A percentile compares a stretch with the other conserved stretches of the same genome.
Conservation (phyloP, 2,113 vertebrate species). For the Gadus macrocephalus region DNA sequence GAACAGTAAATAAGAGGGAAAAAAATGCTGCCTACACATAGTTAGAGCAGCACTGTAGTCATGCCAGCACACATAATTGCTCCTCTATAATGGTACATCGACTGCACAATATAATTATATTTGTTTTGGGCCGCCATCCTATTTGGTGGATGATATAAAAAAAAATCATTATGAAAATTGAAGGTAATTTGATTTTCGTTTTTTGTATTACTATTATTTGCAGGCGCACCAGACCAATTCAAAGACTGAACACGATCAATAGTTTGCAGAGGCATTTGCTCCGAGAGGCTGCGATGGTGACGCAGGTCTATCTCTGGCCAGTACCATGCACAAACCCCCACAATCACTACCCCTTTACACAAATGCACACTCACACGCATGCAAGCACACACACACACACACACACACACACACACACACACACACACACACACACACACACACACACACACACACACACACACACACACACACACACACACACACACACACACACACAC, state of each 20-base stretch:
- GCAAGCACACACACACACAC: too few relatives aligned
- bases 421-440: too few relatives aligned
- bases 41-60: constrained; percentile 34
- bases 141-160: constrained; percentile 24
- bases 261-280: too few relatives aligned
- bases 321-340: constrained; percentile 34
- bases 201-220: too few relatives aligned
- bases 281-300: constrained; percentile 4
- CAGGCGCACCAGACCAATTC: neutral
- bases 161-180: neutral
- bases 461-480: too few relatives aligned
- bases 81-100: constrained; percentile 18
- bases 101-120: constrained; percentile 36
- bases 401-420: too few relatives aligned
- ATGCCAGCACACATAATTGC: constrained; percentile 40
- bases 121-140: constrained; percentile 18
- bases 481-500: too few relatives aligned
- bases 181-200: too few relatives aligned
- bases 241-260: neutral
- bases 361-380: too few relatives aligned
- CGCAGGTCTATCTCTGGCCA: constrained; percentile 16
- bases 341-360: constrained; percentile 17
- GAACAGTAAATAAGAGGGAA: constrained; percentile 18
- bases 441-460: too few relatives aligned
- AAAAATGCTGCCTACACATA: neutral